These are phyloP conservation scores for Ctenicera cuprea DNA, from an alignment of 2,888 invertebrate species.

Conservation along the genomic window DNA sequence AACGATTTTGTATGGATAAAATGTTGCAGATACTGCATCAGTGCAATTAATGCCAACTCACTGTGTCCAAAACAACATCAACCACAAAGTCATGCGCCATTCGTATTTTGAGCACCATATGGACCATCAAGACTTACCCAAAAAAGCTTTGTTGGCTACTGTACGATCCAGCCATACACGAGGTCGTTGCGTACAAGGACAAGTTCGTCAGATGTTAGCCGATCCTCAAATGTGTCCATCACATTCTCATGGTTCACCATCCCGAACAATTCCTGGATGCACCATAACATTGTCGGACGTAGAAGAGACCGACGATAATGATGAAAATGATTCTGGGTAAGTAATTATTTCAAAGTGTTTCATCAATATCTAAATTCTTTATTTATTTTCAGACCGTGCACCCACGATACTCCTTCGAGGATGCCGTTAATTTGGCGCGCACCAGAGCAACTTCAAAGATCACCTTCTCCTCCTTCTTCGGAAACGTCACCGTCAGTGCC, in stretches of 20 bases:
- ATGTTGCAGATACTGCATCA: slow-evolving; percentile 65
- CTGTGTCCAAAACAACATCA: slow-evolving; percentile 61
- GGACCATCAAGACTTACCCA: slow-evolving; percentile 66
- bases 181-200: slow-evolving; percentile 68
- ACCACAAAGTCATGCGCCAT: slow-evolving; percentile 58
- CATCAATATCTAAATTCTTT: neutral
- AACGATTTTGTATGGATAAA: no score
- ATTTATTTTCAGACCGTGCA: slow-evolving; percentile 68
- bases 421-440: slow-evolving; percentile 82
- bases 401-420: slow-evolving; percentile 84
- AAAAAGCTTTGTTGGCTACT: slow-evolving; percentile 69
- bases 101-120: slow-evolving; percentile 55
- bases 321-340: slow-evolving; percentile 75
- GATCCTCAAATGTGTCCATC: slow-evolving; percentile 73
- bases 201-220: slow-evolving; percentile 71
- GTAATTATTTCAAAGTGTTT: slow-evolving; percentile 33
- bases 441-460: slow-evolving; percentile 66
- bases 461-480: slow-evolving; percentile 65
- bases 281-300: slow-evolving; percentile 70
- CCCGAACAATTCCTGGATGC: slow-evolving; percentile 64
- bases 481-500: slow-evolving; percentile 76
- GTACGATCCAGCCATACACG: slow-evolving; percentile 68
- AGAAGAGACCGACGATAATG: slow-evolving; percentile 78
- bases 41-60: slow-evolving; percentile 67
- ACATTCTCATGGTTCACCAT: slow-evolving; percentile 64